Base-by-base conservation (phyloP, 1,140 invertebrate genomes). In the Protaetia brevitarsis region DNA sequence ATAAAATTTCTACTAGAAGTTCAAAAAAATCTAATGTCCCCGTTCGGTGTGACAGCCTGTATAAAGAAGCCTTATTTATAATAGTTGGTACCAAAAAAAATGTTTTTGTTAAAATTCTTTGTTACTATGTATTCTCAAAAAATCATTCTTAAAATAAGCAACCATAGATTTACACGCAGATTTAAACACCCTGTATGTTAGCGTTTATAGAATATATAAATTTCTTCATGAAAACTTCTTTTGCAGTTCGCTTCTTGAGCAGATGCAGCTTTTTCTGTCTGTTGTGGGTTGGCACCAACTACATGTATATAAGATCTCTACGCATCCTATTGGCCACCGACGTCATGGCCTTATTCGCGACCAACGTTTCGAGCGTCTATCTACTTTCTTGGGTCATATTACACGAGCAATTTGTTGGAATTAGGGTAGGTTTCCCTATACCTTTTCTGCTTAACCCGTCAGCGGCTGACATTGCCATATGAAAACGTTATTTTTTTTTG, bases 391-490 rank as follows among this genome's bases (percentile, higher is more conserved):
- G 95, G 95, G 95, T 97, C 58, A 94, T 97, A 72, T 82, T 97
- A 36, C 95, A 97, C 76, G 93, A 97, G 75, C 94, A 97, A 77
- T 98, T 97, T 81, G 94, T 97, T 63, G 95, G 95, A 51, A 89
- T 97, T 11, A 83, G 95, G 82, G 95, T 98, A 81, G 90, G 89
- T 51, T 8, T 6, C n/a, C 7, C n/a, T 7, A 7, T 34, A 34
- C n/a, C n/a, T n/a, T n/a, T n/a, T n/a, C n/a, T n/a, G n/a, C n/a
- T n/a, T n/a, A n/a, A n/a, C n/a, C n/a, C n/a, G n/a, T n/a, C n/a
- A n/a, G n/a, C n/a, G n/a, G n/a, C n/a, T n/a, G n/a, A n/a, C n/a
- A n/a, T n/a, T n/a, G n/a, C n/a, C n/a, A 7, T 7, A 34, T 7
- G n/a, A n/a, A 34, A 34, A 34, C 31, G n/a, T 34, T 34, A 7